Evolutionary conservation across 2,888 invertebrate genomes (phyloP), one percentile per base, ranked within the genome.

Genomic region (Chelonus formosanus): DNA sequence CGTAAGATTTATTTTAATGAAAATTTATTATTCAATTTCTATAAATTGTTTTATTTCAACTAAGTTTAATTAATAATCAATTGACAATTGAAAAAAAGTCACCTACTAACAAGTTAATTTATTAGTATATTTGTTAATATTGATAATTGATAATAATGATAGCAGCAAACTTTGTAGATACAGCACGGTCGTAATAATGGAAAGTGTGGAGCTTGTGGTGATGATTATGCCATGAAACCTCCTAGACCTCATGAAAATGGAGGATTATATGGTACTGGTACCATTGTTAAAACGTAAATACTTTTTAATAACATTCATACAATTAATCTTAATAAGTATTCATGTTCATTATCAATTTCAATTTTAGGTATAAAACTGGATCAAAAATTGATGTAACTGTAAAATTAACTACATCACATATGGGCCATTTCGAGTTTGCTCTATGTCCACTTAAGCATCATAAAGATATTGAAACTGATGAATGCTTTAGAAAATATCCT

Each of bases 181-280:
- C 67, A 71, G 2, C 53, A 67, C n/a, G 0, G 3, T 2, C 0
- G 32, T 40, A 81, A 86, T 67, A 76, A 74, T 2, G 88, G 87
- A 1, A 83, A 82, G 58, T 89, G 89, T 71, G 89, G 89, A 0
- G 71, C 85, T 0, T 89, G 89, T 70, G 89, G 89, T 2, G 89
- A 89, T 74, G 78, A 84, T 67, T 88, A 84, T 68, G 76, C 81
- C 3, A 34, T 79, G 3, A 60, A 79, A 0, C 77, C 71, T 44
- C 89, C 89, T 0, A 81, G 89, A 55, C 77, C 82, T 4, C 86
- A 88, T 72, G 89, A 89, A 73, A 80, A 87, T 59, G 87, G 87
- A 3, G 88, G 88, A n/a, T 71, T 64, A 45, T 88, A 84, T 71
- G 87, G 87, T 50, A 74, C 74, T n/a, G 88, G 88, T 3, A 76